Evolutionary conservation across 1,140 invertebrate genomes (phyloP).

Genomic region (Amphibalanus amphitrite): DNA sequence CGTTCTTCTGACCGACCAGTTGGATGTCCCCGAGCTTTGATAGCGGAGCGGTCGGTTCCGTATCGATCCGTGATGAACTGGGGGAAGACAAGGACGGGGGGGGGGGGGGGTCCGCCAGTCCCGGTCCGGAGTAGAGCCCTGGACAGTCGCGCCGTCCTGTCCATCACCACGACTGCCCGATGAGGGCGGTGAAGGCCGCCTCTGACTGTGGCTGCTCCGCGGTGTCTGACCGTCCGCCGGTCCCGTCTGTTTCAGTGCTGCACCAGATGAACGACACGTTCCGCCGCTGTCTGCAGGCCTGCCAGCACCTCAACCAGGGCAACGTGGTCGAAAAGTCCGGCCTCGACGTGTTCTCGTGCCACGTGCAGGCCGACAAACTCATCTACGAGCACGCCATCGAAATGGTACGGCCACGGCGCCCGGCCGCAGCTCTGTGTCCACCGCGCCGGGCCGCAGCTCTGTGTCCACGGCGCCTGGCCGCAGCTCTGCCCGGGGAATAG

Average conservation of each 20-base stretch:
- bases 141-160: no score
- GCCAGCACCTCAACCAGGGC: conserved; percentile 66
- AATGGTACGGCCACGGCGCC: conserved; percentile 45
- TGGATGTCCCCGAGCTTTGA: no score
- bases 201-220: no score
- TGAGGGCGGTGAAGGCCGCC: no score
- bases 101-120: no score
- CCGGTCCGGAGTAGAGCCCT: no score
- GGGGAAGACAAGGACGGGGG: no score
- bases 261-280: conserved; percentile 75
- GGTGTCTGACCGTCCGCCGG: neutral
- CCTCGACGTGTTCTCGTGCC: conserved; percentile 34
- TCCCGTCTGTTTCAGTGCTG: conserved; percentile 43
- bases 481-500: no score
- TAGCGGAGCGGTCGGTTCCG: no score
- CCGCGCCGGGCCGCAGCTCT: neutral
- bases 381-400: conserved; percentile 90
- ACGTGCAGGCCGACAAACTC: conserved; percentile 75
- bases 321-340: conserved; percentile 48
- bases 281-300: conserved; percentile 65
- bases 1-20: no score
- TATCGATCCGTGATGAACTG: no score
- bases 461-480: neutral
- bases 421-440: neutral
- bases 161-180: no score